Evolutionary conservation across 2,797 vertebrate genomes (phyloP), one percentile per base, ranked within the genome.

Genomic region (Coluber constrictor): DNA sequence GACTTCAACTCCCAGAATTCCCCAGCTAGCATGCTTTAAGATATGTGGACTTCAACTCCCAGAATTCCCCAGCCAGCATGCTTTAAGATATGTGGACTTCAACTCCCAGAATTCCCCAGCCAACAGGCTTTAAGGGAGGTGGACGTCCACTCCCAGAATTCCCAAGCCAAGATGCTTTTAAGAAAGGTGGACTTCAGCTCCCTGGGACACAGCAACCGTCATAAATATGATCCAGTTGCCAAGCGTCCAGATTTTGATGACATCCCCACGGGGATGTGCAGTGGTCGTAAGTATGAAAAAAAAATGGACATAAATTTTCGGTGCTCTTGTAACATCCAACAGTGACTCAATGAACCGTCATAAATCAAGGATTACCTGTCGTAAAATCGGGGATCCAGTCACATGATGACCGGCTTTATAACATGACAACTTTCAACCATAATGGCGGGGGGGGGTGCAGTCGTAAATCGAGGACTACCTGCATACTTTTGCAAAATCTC

Each of bases 61-160:
- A n/a, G n/a, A n/a, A n/a, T n/a, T n/a, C n/a, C n/a, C n/a, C n/a
- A n/a, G n/a, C n/a, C n/a, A n/a, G n/a, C n/a, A n/a, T n/a, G n/a
- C n/a, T n/a, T n/a, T n/a, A n/a, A n/a, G n/a, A n/a, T n/a, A n/a
- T n/a, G n/a, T n/a, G n/a, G n/a, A n/a, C n/a, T n/a, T n/a, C n/a
- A n/a, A n/a, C n/a, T n/a, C n/a, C n/a, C 63, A 66, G 29, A 66
- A 66, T 66, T 0, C 63, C 29, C 12, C 29, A 5, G 11, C 27
- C 12, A n/a, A 1, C 25, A 1, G 5, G 27, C 4, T 29, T 63
- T 63, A 29, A 63, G 61, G 5, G 0, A 12, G 4, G 12, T 66
- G 61, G 61, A 12, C 27, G 27, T 61, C 60, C 0, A 27, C 3
- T 61, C 59, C 60, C 60, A 63, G 27, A 63, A 61, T 61, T 1